Base-by-base conservation (phyloP, 2,888 invertebrate species). In the Heliconius aoede region DNA sequence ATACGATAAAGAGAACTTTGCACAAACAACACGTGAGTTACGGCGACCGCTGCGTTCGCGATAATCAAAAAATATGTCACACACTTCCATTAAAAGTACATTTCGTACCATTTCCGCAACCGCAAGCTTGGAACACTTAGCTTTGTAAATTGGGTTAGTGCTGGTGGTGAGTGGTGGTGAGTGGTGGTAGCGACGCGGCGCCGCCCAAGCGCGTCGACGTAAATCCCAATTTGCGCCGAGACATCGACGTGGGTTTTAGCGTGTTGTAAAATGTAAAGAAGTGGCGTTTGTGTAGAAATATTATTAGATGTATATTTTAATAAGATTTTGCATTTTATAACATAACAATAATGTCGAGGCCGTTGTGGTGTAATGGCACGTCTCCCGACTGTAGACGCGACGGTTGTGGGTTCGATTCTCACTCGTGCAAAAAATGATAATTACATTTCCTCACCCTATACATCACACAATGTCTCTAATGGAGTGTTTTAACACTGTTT, bases 161-260 rank as follows among this genome's bases (percentile, higher is more conserved):
- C 9, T 55, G 55, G 55, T 55, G 55, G 21, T 55, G 55, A 18
- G 55, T 55, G 55, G 21, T 55, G 46, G 46, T 18, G 46, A 61
- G 46, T 28, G 24, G 73, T 68, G 69, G 76, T 71, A 65, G 79
- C 83, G 82, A 61, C 78, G 76, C 46, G 46, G 18, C 46, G 46
- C 18, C 46, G 46, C 46, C 21, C 2, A 32, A 80, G 78, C 76
- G 67, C 15, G 58, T 9, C 8, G n/a, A 74, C 82, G 81, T 80
- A 79, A 81, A 81, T 81, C 79, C 76, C 68, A 78, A 76, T 81
- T 79, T 79, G 78, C 73, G 78, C 74, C 62, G 72, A 74, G 61
- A 73, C 46, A 77, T 79, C 74, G 78, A 79, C 78, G 72, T 60
- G 62, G 74, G 32, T 1, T 68, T 24, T 58, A 40, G 13, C 24